These are phyloP conservation scores for Anolis sagrei DNA, from an alignment of 2,113 vertebrate species.

Conservation along the genomic window DNA sequence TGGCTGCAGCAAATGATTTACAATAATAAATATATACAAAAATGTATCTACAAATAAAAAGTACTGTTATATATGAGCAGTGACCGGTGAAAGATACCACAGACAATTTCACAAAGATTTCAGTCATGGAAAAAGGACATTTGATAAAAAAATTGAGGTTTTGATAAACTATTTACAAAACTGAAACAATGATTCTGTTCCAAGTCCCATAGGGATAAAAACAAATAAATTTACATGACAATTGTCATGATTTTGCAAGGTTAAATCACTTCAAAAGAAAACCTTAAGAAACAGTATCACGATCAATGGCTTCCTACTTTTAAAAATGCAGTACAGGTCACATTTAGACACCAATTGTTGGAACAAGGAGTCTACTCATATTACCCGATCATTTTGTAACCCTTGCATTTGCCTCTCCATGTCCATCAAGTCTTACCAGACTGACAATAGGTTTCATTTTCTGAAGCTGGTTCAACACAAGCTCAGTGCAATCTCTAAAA, in stretches of 20 bases:
- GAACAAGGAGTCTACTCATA: slow-evolving; percentile 79
- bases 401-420: slow-evolving; percentile 67
- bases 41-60: slow-evolving; percentile 85
- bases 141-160: slow-evolving; percentile 82
- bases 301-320: slow-evolving; percentile 85
- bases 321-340: slow-evolving; percentile 64
- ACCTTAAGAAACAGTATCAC: slow-evolving; percentile 91
- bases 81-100: slow-evolving; percentile 86
- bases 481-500: slow-evolving; percentile 81
- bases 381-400: slow-evolving; percentile 73
- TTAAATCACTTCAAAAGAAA: slow-evolving; percentile 85
- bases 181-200: slow-evolving; percentile 79
- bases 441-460: slow-evolving; percentile 90
- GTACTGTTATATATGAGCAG: slow-evolving; percentile 81
- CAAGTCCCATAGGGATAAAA: slow-evolving; percentile 93
- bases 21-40: slow-evolving; percentile 89
- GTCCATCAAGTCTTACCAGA: slow-evolving; percentile 81
- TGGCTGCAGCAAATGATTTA: slow-evolving; percentile 92
- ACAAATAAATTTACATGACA: slow-evolving; percentile 82
- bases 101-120: slow-evolving; percentile 89
- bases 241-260: slow-evolving; percentile 87
- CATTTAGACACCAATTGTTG: slow-evolving; percentile 78
- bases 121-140: slow-evolving; percentile 76
- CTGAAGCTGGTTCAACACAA: slow-evolving; percentile 91
- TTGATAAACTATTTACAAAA: slow-evolving; percentile 82